Percentiles rank a stretch among this genome's conserved stretches.
Conservation (phyloP, 2,113 vertebrate genomes). For the Naja naja region DNA sequence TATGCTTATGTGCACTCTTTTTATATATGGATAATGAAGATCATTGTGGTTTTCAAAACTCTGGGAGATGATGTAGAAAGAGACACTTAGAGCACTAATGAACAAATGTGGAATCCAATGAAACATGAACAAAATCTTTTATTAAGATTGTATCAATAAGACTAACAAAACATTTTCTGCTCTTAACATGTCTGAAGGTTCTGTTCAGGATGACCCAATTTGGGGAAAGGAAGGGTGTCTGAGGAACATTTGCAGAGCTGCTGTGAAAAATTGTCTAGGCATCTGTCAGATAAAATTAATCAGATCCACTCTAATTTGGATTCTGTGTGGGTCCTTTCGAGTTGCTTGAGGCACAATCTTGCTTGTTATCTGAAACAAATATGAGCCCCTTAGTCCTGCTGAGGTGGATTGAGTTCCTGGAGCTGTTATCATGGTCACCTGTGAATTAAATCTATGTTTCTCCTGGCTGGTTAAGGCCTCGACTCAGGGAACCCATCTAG, state of each 20-base stretch:
- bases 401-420: background rate
- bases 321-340: background rate
- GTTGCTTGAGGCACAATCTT: background rate
- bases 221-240: background rate
- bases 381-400: background rate
- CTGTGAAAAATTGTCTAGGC: background rate
- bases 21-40: too few species aligned
- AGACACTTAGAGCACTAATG: too few species aligned
- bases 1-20: too few species aligned
- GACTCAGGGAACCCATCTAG: background rate
- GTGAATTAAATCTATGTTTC: background rate
- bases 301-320: background rate
- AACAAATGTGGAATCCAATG: too few species aligned
- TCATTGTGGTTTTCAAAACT: too few species aligned
- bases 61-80: too few species aligned
- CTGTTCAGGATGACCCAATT: background rate
- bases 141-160: too few species aligned
- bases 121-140: too few species aligned
- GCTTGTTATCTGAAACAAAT: background rate
- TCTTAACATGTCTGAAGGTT: background rate
- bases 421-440: background rate
- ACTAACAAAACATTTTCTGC: too few species aligned
- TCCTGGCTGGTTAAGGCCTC: background rate
- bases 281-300: background rate
- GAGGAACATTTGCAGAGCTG: background rate